Percentiles rank a stretch among this genome's conserved stretches.
These are phyloP conservation scores for Panopea generosa DNA, from an alignment of 2,888 invertebrate species.

Conservation along the genomic window DNA sequence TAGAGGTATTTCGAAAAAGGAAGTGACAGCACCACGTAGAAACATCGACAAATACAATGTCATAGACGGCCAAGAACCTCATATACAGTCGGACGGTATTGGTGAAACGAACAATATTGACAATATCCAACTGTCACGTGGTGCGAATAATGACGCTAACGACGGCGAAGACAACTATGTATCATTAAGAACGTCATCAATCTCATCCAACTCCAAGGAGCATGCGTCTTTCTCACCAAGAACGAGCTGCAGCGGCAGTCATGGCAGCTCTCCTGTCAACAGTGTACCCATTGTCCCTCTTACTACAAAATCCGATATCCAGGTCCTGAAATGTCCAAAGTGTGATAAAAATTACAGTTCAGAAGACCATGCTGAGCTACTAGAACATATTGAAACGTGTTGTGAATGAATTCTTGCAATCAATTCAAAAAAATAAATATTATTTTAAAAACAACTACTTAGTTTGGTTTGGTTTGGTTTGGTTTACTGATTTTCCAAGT, in stretches of 20 bases:
- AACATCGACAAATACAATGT: conserved; percentile 57
- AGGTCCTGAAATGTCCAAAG: conserved; percentile 75
- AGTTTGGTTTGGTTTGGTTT: too few species aligned
- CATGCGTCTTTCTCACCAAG: conserved; percentile 14
- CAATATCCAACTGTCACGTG: conserved; percentile 17
- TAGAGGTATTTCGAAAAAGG: conserved; percentile 37
- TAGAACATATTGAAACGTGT: conserved; percentile 78
- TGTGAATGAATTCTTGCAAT: too few species aligned
- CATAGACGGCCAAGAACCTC: conserved; percentile 41
- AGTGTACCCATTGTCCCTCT: not conserved
- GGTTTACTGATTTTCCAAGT: too few species aligned
- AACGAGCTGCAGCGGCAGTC: conserved; percentile 3
- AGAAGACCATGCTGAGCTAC: conserved; percentile 69
- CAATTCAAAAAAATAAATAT: too few species aligned
- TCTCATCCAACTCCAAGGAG: conserved; percentile 41
- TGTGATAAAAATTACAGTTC: conserved; percentile 73
- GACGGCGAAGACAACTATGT: conserved; percentile 33
- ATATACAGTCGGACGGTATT: conserved; percentile 12
- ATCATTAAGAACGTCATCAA: conserved; percentile 37
- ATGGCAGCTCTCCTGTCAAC: not conserved
- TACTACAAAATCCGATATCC: conserved; percentile 4
- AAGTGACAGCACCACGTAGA: conserved; percentile 9
- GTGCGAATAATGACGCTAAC: not conserved
- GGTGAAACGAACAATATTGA: conserved; percentile 5
- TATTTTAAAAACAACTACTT: too few species aligned